phyloP scores from a whole-genome alignment of 1,140 invertebrate species.

The Oppia nitens region DNA sequence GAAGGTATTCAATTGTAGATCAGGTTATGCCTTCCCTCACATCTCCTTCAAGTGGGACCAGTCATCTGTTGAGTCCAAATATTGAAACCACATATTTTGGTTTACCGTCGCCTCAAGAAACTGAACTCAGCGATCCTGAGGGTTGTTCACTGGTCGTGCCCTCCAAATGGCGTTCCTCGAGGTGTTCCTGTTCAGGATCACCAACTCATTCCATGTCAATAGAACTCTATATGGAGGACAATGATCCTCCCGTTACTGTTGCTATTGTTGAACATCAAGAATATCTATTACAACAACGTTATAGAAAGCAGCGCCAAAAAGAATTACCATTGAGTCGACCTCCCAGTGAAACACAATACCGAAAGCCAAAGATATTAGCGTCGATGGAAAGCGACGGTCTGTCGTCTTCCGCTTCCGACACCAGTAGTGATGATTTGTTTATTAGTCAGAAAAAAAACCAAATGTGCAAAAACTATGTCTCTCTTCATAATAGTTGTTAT shows the following conservation, averaged over 20 bases:
- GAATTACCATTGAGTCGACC: background rate
- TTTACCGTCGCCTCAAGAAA: constrained; percentile 22
- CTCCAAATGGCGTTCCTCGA: constrained; percentile 2
- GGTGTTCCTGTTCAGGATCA: constrained; percentile 15
- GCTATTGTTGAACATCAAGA: constrained; percentile 5
- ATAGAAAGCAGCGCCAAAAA: background rate
- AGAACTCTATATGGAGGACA: constrained; percentile 4
- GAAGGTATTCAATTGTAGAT: background rate
- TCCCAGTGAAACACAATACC: background rate
- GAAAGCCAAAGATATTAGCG: constrained; percentile 16
- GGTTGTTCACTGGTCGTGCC: constrained; percentile 18
- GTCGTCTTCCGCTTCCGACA: constrained; percentile 14
- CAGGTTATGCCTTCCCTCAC: background rate
- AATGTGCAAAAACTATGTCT: background rate
- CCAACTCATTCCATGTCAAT: constrained; percentile 11
- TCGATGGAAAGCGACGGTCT: constrained; percentile 24
- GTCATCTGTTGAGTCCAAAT: constrained; percentile 16
- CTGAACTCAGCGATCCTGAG: constrained; percentile 21
- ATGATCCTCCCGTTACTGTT: background rate
- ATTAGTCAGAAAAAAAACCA: background rate
- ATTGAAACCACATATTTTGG: constrained; percentile 12
- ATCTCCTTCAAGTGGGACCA: constrained; percentile 13
- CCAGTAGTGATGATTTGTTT: background rate
- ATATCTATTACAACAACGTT: constrained; percentile 2
- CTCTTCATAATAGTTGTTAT: background rate